Evolutionary conservation across 2,888 invertebrate genomes (phyloP), one percentile per base, ranked within the genome.

Genomic region (Tenthredo scrophulariae): DNA sequence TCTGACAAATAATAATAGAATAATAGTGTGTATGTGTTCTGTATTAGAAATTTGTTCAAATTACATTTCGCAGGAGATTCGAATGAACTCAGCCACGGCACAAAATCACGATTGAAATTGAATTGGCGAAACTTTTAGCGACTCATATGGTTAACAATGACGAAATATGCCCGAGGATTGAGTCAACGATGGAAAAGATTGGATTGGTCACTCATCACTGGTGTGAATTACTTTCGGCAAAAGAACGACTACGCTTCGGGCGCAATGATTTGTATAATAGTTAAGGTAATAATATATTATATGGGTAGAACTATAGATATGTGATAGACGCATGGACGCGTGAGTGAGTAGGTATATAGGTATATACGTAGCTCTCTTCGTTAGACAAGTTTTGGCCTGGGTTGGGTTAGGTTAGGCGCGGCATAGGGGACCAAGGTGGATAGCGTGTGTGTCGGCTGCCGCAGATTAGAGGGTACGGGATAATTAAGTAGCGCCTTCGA

Each of bases 401-500:
- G 85, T 83, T 70, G 26, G 70, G 80, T 54, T 50, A 80, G 85
- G 85, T 82, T 85, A 83, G 70, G 85, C 84, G 79, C 85, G 86
- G 87, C 85, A 84, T 72, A 82, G 86, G 87, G 86, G 85, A 84
- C 84, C 88, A 86, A 83, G 88, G 85, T 86, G 87, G 86, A 86
- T 92, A 90, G 91, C 91, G 91, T 92, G 92, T 91, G 91, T 88
- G 92, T 91, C 91, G 92, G 93, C 91, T 89, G 89, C 87, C 89
- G 88, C 90, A 93, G 93, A 93, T 93, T 93, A 93, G 92, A 93
- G 93, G 91, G 91, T 88, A 87, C 87, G 85, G 90, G 91, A 92
- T 93, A 93, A 93, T 93, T 93, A 93, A 93, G 92, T 93, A 93
- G 93, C 92, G 90, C 92, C 91, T 91, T 91, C 90, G 91, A 92